Evolutionary conservation across 2,113 vertebrate genomes (phyloP).

Genomic region (Urocitellus parryii): DNA sequence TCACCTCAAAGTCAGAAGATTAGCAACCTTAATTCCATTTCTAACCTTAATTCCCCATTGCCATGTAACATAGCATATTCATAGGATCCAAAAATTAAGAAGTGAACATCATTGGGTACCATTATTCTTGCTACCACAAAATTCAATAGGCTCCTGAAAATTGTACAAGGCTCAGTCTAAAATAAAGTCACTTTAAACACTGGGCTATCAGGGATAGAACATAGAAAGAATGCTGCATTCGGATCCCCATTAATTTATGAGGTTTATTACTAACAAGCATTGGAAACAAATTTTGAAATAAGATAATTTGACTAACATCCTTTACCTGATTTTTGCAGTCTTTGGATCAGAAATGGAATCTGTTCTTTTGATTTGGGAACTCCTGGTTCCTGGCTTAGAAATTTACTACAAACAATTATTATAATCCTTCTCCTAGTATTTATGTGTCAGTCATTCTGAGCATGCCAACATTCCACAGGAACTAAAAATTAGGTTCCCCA

Average conservation of each 20-base stretch:
- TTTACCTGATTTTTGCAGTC: not conserved
- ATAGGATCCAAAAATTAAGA: not conserved
- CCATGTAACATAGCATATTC: not conserved
- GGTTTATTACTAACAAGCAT: not conserved
- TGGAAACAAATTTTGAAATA: not conserved
- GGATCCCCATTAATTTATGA: not conserved
- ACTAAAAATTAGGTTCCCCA: not conserved
- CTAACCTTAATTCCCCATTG: not conserved
- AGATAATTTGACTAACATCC: not conserved
- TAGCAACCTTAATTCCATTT: not conserved
- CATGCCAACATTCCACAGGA: not conserved
- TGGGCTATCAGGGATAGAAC: not conserved
- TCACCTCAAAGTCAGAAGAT: not conserved
- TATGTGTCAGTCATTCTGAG: not conserved
- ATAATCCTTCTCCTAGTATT: not conserved
- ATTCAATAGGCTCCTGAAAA: not conserved
- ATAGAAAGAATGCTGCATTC: not conserved
- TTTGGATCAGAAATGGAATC: not conserved
- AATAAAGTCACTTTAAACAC: not conserved
- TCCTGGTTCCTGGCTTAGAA: not conserved
- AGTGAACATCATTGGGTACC: not conserved
- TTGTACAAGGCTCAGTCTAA: not conserved
- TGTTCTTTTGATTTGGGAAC: not conserved
- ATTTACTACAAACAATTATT: not conserved
- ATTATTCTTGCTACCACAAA: not conserved